Evolutionary conservation across 2,113 vertebrate genomes (phyloP), one percentile per base, ranked within the genome.

Genomic region (Anas platyrhynchos): DNA sequence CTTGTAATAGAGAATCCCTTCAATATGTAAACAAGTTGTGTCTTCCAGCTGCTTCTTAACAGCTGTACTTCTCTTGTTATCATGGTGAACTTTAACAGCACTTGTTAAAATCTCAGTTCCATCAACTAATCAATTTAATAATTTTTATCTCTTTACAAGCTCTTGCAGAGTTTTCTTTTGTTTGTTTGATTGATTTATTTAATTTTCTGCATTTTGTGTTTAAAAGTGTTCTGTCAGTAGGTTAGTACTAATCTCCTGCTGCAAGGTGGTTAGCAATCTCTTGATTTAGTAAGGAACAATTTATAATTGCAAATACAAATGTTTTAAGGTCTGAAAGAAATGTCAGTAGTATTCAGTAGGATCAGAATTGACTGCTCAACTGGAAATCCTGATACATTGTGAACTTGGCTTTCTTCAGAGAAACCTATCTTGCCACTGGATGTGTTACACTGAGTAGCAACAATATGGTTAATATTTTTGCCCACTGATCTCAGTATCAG

Each of bases 251-350:
- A 84, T 23, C 13, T 84, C 10, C 34, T 58, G 52, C 34, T 7
- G 0, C 6, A 59, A 1, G 0, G 25, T 3, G 41, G 27, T 25
- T 16, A 29, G 18, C 17, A 66, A 52, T 4, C 27, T 72, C n/a
- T 44, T 48, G 2, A 2, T 52, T 65, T 3, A 61, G 15, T 6
- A 81, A 74, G 23, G 18, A 74, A 21, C 1, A 1, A 34, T 67
- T 83, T 66, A 9, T 5, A 88, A 36, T 15, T 46, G 25, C 44
- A 59, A 62, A 63, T 10, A 6, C 8, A 23, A 5, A 31, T 50
- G 54, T 25, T 91, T 82, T 21, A 29, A 71, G 13, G 44, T 66
- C 7, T 21, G 29, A 79, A 94, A 73, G 25, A 91, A 71, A 72
- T 2, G 32, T 11, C 54, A 32, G 43, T 8, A 75, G 25, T 58